phyloP scores from a whole-genome alignment of 2,113 vertebrate species.

The Trichechus manatus region DNA sequence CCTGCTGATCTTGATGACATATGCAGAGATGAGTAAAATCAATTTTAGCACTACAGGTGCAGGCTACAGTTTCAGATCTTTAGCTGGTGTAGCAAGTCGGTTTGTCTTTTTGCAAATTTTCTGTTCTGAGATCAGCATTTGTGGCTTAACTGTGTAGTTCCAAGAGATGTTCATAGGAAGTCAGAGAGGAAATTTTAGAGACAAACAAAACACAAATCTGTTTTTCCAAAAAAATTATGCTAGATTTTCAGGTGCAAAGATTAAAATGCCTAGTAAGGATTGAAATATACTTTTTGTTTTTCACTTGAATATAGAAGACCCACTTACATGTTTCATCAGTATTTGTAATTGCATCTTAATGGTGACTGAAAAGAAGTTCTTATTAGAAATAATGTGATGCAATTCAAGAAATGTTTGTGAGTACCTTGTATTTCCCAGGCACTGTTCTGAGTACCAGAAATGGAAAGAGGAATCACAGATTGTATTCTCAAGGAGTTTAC shows the following conservation, averaged over 20 bases:
- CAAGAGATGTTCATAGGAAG: slow-evolving; percentile 1
- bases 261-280: neutral
- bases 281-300: neutral
- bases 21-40: slow-evolving; percentile 56
- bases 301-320: neutral
- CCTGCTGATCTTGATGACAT: slow-evolving; percentile 40
- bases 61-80: neutral
- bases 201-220: neutral
- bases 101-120: slow-evolving; percentile 22
- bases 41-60: neutral
- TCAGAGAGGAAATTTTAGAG: neutral
- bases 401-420: slow-evolving; percentile 7
- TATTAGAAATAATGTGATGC: neutral
- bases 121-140: slow-evolving; percentile 24
- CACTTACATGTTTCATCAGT: neutral
- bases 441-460: neutral
- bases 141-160: neutral
- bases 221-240: neutral
- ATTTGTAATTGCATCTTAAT: neutral
- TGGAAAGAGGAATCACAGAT: neutral
- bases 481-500: neutral
- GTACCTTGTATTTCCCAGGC: neutral
- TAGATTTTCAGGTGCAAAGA: neutral
- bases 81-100: neutral
- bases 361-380: neutral